Evolutionary conservation across 2,113 vertebrate genomes (phyloP).

Genomic region (Sisor rabdophorus): DNA sequence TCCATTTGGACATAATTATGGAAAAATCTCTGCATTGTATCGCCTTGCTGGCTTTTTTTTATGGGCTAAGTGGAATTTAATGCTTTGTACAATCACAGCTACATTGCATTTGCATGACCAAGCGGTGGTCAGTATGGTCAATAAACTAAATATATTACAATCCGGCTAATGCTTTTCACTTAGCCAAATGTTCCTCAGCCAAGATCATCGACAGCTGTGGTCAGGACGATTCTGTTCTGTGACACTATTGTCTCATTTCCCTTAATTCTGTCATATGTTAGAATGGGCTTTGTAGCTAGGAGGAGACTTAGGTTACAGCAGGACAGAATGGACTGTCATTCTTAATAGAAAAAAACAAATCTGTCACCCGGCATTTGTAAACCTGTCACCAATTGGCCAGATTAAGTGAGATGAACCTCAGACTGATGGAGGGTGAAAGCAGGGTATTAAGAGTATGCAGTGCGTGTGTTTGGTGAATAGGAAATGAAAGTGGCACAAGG

Average conservation of each 20-base stretch:
- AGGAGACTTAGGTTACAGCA: constrained; percentile 10
- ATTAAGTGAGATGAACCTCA: constrained; percentile 38
- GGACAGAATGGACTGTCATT: constrained; percentile 32
- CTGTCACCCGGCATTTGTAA: constrained; percentile 32
- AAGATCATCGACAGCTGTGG: constrained; percentile 33
- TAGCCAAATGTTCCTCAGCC: constrained; percentile 27
- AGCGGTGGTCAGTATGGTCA: constrained; percentile 24
- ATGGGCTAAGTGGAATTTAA: constrained; percentile 19
- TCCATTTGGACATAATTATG: constrained; percentile 5
- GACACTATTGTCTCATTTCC: constrained; percentile 26
- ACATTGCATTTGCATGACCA: background rate
- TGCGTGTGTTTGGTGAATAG: constrained; percentile 23
- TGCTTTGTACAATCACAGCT: constrained; percentile 15
- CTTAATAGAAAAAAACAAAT: constrained; percentile 42
- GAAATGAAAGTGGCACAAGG: constrained; percentile 38
- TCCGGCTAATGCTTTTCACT: constrained; percentile 22
- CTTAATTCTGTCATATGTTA: constrained; percentile 27
- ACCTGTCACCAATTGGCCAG: constrained; percentile 44
- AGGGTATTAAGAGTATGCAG: constrained; percentile 11
- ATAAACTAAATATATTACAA: constrained; percentile 30
- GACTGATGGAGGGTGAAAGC: constrained; percentile 18
- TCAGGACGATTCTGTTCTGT: constrained; percentile 23
- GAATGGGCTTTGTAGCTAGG: constrained; percentile 12
- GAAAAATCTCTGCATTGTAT: background rate
- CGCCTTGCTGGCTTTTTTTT: constrained; percentile 5